Evolutionary conservation across 92 coral and sea anemone species (phyloP).

Genomic region (Epizoanthus illoricatus): DNA sequence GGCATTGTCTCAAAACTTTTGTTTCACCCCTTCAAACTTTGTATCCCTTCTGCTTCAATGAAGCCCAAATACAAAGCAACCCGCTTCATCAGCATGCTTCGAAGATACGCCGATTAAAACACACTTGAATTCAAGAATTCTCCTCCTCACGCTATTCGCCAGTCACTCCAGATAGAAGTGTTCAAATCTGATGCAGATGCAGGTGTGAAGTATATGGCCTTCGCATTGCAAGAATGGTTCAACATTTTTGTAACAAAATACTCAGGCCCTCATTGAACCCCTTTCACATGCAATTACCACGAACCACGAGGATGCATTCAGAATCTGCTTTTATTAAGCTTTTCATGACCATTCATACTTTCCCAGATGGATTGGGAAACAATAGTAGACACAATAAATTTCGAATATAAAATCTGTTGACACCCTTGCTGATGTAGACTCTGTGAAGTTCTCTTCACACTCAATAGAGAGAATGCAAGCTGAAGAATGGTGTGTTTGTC

Average conservation of each 20-base stretch:
- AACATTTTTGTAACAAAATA: neutral
- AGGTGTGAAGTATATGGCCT: neutral
- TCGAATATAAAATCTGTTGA: constrained; percentile 26
- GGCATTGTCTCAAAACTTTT: constrained; percentile 86
- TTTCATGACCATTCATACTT: constrained; percentile 41
- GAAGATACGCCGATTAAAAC: constrained; percentile 8
- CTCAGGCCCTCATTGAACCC: constrained; percentile 4
- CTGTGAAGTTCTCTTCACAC: constrained; percentile 19
- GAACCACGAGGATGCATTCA: constrained; percentile 34
- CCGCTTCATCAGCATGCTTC: constrained; percentile 25
- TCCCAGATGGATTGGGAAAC: constrained; percentile 30
- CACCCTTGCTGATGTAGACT: constrained; percentile 1
- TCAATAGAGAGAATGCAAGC: neutral
- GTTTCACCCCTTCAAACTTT: constrained; percentile 45
- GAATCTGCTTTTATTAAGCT: constrained; percentile 25
- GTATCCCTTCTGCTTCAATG: constrained; percentile 30
- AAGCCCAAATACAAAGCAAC: constrained; percentile 27
- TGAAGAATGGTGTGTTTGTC: neutral
- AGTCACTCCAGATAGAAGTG: neutral
- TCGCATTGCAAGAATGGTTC: neutral
- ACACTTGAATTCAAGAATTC: constrained; percentile 20
- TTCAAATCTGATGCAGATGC: neutral
- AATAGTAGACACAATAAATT: constrained; percentile 29
- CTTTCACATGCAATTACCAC: neutral
- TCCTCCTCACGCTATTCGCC: neutral